A percentile compares a stretch with the other conserved stretches of the same genome.
Evolutionary conservation across 2,113 vertebrate genomes (phyloP).

Genomic region (Aegithalos caudatus): DNA sequence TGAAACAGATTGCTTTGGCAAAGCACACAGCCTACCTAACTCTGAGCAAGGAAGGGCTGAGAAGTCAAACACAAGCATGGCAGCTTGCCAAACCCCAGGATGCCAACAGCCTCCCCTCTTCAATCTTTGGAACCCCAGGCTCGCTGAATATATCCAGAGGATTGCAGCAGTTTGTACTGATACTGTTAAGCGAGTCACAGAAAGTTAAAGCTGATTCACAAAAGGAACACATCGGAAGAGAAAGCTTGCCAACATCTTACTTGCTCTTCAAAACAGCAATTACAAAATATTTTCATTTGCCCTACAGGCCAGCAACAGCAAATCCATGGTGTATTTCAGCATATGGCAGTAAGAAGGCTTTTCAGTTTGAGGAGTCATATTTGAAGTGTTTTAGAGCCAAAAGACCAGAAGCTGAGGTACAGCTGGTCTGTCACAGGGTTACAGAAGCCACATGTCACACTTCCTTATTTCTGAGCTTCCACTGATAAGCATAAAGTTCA

Average conservation of each 20-base stretch:
- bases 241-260: neutral
- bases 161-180: neutral
- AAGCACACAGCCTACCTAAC: neutral
- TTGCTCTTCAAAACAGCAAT: neutral
- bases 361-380: neutral
- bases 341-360: neutral
- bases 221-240: neutral
- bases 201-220: neutral
- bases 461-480: slow-evolving; percentile 2
- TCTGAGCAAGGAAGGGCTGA: neutral
- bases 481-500: neutral
- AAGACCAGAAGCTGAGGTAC: neutral
- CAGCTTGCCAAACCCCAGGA: neutral
- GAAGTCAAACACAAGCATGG: neutral
- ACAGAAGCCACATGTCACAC: neutral
- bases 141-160: neutral
- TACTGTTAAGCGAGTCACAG: neutral
- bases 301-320: neutral
- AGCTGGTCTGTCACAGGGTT: neutral
- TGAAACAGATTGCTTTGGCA: neutral
- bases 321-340: neutral
- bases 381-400: neutral
- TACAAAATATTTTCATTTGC: neutral
- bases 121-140: neutral
- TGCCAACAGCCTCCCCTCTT: neutral